Evolutionary conservation across 2,888 invertebrate species (phyloP), one percentile per base, ranked within the genome.

Genomic region (Eupithecia vulgata): DNA sequence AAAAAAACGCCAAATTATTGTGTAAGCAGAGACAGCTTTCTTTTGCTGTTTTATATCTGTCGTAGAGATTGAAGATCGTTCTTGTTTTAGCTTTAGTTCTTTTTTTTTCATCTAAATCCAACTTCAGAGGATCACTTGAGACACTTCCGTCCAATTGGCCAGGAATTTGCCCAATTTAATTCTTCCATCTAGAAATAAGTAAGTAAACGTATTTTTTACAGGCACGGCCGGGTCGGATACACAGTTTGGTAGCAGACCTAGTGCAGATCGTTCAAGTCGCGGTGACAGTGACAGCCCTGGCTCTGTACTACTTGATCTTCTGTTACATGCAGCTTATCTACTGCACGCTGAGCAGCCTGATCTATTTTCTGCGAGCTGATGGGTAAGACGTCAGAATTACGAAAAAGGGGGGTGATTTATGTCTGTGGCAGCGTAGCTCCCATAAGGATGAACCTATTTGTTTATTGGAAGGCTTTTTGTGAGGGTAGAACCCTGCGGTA

Each of bases 241-340:
- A 69, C 17, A 66, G 52, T 2, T 2, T 71, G 21, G 0, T 74
- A 1, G 59, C 12, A n/a, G 71, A 74, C 17, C n/a, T 71, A 5
- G 87, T 90, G 42, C 85, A 88, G 68, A 69, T 93, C 42, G 73
- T 94, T 21, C 93, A 93, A 78, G 78, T 92, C 65, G 87, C 90
- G 1, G 88, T 93, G 81, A 89, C 88, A 15, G 91, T 91, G 2
- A 89, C 91, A 0, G 93, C 92, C 0, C 80, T 94, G 13, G 89
- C 88, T 6, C 76, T 93, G 2, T 94, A 94, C 84, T 94, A 94
- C 82, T 82, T 94, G 45, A 88, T 94, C 73, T 93, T 90, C 80
- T 91, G 91, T 78, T 94, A 94, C 77, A 92, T 94, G 92, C 93
- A 94, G 69, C 84, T 94, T 0, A 83, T 94, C 0, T 94, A 94